Evolutionary conservation across 35 echinoderm and acorn worm genomes (phyloP).

Genomic region (Lytechinus pictus): DNA sequence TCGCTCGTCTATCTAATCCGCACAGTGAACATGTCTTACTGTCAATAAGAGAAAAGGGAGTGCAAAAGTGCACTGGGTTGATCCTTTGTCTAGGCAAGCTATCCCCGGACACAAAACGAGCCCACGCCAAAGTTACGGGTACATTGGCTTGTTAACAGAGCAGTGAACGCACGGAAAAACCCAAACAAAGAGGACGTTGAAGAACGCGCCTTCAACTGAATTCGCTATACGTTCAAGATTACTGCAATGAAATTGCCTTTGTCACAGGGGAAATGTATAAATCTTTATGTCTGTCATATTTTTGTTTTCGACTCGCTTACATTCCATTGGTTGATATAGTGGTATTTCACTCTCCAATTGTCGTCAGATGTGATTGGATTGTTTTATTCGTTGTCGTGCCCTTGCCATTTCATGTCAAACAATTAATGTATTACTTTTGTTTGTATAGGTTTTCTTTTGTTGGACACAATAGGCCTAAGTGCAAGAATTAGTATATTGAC

Average conservation of each 20-base stretch:
- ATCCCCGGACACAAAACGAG: slow-evolving; percentile 4
- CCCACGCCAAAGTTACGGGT: not conserved
- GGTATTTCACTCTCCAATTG: slow-evolving; percentile 11
- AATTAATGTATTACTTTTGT: not conserved
- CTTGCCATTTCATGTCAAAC: not conserved
- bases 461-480: not conserved
- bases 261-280: slow-evolving; percentile 3
- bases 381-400: not conserved
- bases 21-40: not conserved
- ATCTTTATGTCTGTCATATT: slow-evolving; percentile 13
- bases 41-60: not conserved
- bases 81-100: slow-evolving; percentile 30
- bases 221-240: not conserved
- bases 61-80: not conserved
- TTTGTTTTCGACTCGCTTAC: not conserved
- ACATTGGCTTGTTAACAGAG: slow-evolving; percentile 40
- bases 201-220: slow-evolving; percentile 15
- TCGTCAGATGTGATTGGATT: not conserved
- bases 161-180: not conserved
- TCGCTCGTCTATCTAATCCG: not conserved
- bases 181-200: slow-evolving; percentile 17
- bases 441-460: not conserved
- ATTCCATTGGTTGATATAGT: not conserved
- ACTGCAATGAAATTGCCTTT: slow-evolving; percentile 37
- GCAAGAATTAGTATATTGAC: not conserved